Percentiles rank a stretch among this genome's conserved stretches.
These are phyloP conservation scores for Halcyon chelicuti DNA, from an alignment of 2,797 vertebrate genomes.

Conservation along the genomic window DNA sequence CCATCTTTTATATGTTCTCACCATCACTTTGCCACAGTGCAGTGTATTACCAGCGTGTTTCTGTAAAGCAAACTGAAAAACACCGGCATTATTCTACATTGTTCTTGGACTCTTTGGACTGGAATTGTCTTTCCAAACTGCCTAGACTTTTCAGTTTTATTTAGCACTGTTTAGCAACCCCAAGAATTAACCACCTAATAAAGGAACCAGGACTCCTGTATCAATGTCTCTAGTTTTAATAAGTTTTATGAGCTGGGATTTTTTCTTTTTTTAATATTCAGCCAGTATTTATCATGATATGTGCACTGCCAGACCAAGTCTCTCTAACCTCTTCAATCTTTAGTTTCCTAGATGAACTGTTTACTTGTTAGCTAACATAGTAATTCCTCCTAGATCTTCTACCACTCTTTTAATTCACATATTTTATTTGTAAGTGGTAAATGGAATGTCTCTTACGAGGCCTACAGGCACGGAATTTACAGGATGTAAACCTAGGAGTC, in stretches of 20 bases:
- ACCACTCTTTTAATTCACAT: neutral
- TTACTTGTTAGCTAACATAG: neutral
- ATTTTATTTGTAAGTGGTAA: neutral
- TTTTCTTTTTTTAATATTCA: neutral
- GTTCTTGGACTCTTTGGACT: neutral
- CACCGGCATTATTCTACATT: neutral
- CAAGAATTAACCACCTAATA: neutral
- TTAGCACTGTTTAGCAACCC: neutral
- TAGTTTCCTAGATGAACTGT: neutral
- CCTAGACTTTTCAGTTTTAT: neutral
- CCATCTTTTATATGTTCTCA: neutral
- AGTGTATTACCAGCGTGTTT: neutral
- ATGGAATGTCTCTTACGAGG: neutral
- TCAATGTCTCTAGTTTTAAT: neutral
- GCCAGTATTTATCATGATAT: neutral
- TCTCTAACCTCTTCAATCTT: neutral
- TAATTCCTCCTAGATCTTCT: neutral
- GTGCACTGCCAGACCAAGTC: neutral
- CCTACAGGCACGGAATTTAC: neutral
- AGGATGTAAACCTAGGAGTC: neutral
- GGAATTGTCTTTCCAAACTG: neutral
- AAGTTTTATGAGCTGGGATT: neutral
- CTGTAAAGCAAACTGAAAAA: neutral
- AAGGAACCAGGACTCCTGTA: neutral
- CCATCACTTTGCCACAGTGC: neutral